A percentile compares a stretch with the other conserved stretches of the same genome.
phyloP scores from a whole-genome alignment of 1,140 invertebrate genomes.

The Achroia grisella region DNA sequence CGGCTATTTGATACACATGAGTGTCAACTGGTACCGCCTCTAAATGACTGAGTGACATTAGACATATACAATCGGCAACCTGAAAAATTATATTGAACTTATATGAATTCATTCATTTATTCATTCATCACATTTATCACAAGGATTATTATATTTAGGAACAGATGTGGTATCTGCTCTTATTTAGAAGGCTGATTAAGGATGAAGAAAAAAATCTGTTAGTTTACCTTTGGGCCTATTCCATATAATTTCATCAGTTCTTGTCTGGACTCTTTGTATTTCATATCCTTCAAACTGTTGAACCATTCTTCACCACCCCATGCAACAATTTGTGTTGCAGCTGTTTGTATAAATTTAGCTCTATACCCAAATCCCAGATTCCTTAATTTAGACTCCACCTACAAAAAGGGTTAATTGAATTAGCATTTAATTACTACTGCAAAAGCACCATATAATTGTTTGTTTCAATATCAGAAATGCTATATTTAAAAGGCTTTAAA shows the following conservation, averaged over 20 bases:
- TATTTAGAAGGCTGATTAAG: no score
- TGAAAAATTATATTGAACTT: no score
- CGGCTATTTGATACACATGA: slow-evolving; percentile 95
- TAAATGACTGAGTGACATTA: slow-evolving; percentile 95
- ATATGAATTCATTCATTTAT: no score
- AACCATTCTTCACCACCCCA: slow-evolving; percentile 85
- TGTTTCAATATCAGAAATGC: no score
- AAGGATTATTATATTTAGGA: no score
- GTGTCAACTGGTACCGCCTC: slow-evolving; percentile 96
- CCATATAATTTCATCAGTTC: slow-evolving; percentile 87
- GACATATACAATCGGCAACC: slow-evolving; percentile 98
- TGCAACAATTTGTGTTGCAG: slow-evolving; percentile 79
- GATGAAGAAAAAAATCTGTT: no score
- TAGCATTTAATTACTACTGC: no score
- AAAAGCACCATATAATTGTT: no score
- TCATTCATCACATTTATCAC: no score
- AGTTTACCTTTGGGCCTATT: slow-evolving; percentile 89
- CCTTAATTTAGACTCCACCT: slow-evolving; percentile 83
- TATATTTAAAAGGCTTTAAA: no score
- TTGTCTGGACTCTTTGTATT: slow-evolving; percentile 83
- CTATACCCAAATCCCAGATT: slow-evolving; percentile 94
- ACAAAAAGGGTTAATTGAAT: background rate
- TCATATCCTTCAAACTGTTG: slow-evolving; percentile 76
- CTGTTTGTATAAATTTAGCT: slow-evolving; percentile 87
- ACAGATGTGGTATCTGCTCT: no score